Evolutionary conservation across 2,797 vertebrate species (phyloP).

Genomic region (Gila robusta): DNA sequence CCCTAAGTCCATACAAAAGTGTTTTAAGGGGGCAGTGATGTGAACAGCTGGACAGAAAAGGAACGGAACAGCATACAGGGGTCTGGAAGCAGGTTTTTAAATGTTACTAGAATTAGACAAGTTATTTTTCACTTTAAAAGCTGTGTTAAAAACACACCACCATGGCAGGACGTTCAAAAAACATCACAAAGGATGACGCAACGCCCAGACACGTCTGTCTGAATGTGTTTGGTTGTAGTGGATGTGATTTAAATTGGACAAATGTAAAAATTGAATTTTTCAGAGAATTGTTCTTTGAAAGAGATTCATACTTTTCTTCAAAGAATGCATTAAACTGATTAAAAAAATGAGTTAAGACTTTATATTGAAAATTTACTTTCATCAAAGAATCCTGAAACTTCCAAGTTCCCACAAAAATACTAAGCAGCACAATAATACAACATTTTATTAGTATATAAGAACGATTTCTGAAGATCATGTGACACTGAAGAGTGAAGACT

Average conservation of each 20-base stretch:
- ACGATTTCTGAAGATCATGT: background rate
- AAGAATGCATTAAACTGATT: background rate
- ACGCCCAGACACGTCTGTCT: background rate
- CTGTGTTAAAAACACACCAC: background rate
- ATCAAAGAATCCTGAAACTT: background rate
- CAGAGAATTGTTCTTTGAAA: background rate
- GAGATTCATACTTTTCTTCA: background rate
- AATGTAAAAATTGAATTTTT: background rate
- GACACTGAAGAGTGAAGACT: background rate
- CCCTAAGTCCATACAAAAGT: background rate
- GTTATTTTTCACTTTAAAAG: background rate
- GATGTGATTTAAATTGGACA: background rate
- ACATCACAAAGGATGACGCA: background rate
- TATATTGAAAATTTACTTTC: background rate
- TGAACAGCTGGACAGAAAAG: background rate
- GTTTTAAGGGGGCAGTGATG: background rate
- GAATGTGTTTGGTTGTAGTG: background rate
- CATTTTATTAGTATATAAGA: background rate
- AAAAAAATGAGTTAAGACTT: background rate
- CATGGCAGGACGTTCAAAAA: background rate
- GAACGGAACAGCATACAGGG: background rate
- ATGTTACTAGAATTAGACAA: background rate
- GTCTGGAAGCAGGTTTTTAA: background rate
- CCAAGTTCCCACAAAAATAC: background rate
- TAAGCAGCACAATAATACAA: background rate